These are phyloP conservation scores for Lophotriccus pileatus DNA, from an alignment of 2,797 vertebrate genomes.

Conservation along the genomic window DNA sequence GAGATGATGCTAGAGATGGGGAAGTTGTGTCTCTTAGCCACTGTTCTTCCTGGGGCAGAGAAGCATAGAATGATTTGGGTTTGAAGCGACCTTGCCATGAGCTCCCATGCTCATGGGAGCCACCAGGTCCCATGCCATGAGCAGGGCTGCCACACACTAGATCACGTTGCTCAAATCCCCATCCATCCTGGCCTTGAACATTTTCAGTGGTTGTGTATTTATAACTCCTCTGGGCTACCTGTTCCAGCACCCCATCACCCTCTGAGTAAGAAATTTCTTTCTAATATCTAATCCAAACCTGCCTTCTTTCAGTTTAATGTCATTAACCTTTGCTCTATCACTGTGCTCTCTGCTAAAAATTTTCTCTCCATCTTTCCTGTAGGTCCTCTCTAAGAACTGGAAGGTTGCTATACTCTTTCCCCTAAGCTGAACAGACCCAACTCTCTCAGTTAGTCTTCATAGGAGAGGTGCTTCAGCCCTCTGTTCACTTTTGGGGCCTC, in stretches of 20 bases:
- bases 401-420: not conserved
- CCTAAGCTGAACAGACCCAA: not conserved
- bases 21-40: not conserved
- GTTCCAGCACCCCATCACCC: not conserved
- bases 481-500: not conserved
- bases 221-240: not conserved
- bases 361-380: not conserved
- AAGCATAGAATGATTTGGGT: not conserved
- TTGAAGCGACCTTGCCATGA: not conserved
- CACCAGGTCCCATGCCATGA: too few relatives aligned
- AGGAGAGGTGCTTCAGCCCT: not conserved
- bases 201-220: not conserved
- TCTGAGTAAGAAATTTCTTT: not conserved
- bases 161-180: not conserved
- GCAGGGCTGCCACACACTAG: not conserved
- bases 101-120: too few relatives aligned
- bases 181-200: not conserved
- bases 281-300: not conserved
- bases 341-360: not conserved
- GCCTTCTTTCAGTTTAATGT: not conserved
- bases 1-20: not conserved
- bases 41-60: not conserved
- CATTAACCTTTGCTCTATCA: not conserved
- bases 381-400: not conserved
- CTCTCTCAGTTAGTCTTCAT: not conserved